Conservation (phyloP, 2,113 vertebrate genomes). For the Gila orcuttii region DNA sequence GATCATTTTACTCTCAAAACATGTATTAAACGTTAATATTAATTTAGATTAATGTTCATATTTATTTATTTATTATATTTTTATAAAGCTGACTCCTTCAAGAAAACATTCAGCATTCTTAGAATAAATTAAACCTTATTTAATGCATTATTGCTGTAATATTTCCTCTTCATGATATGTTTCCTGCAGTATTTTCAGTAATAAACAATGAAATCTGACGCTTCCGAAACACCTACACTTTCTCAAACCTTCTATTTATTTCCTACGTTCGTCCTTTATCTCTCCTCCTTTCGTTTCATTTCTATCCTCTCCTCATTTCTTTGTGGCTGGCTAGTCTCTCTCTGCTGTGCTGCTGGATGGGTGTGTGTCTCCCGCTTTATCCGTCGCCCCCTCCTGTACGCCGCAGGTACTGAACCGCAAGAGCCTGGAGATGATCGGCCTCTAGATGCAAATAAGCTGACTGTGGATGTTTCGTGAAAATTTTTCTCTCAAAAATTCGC, state of each 20-base stretch:
- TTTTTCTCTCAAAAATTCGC: neutral
- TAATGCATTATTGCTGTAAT: neutral
- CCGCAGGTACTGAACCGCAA: conserved; percentile 65
- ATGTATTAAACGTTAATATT: too few species aligned
- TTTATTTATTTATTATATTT: neutral
- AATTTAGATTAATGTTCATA: neutral
- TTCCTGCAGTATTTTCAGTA: neutral
- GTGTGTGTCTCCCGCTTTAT: conserved; percentile 56
- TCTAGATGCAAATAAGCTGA: neutral
- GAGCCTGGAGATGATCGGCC: neutral
- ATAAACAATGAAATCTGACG: neutral
- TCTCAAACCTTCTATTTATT: neutral
- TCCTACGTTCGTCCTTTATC: neutral
- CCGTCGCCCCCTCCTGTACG: conserved; percentile 57
- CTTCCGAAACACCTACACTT: neutral
- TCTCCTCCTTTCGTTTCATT: neutral
- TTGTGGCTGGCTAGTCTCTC: conserved; percentile 65
- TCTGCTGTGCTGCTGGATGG: conserved; percentile 57
- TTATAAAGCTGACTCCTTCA: neutral
- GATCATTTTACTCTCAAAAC: too few species aligned
- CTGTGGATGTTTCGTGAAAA: neutral
- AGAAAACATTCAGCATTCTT: neutral
- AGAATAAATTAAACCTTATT: neutral
- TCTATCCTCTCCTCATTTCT: conserved; percentile 53
- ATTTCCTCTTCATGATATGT: neutral